A percentile compares a stretch with the other conserved stretches of the same genome.
Evolutionary conservation across 23 tunicate genomes (phyloP).

Genomic region (Oikopleura dioica): DNA sequence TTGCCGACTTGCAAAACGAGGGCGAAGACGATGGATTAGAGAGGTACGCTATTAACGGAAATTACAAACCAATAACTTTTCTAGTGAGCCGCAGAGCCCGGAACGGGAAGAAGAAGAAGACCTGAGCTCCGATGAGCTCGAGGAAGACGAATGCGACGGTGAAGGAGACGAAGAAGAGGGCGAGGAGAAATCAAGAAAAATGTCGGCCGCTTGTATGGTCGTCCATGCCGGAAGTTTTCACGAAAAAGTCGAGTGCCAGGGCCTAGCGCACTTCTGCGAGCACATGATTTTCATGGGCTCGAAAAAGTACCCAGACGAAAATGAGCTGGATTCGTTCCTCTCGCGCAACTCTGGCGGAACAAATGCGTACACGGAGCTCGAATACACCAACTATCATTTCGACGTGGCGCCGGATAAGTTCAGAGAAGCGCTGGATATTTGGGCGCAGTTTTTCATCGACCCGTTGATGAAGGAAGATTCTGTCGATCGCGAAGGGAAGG

Average conservation of each 20-base stretch:
- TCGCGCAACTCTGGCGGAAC: conserved; percentile 31
- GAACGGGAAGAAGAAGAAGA: neutral
- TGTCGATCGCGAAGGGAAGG: conserved; percentile 51
- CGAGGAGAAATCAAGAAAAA: neutral
- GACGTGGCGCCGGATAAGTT: conserved; percentile 35
- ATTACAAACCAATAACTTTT: no score
- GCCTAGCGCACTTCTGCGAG: conserved; percentile 74
- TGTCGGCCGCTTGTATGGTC: conserved; percentile 47
- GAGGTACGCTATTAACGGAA: no score
- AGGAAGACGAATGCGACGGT: neutral
- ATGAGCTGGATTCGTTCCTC: conserved; percentile 46
- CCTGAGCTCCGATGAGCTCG: neutral
- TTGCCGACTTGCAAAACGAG: neutral
- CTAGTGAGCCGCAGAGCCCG: no score
- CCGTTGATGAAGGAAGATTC: conserved; percentile 38
- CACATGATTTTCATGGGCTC: conserved; percentile 98
- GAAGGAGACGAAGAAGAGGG: neutral
- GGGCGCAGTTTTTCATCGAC: conserved; percentile 60
- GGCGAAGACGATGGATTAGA: no score
- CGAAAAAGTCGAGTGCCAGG: conserved; percentile 51
- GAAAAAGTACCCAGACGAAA: conserved; percentile 64
- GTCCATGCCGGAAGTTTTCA: conserved; percentile 52
- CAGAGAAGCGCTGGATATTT: conserved; percentile 37
- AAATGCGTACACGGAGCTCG: conserved; percentile 50
- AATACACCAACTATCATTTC: conserved; percentile 35